These are phyloP conservation scores for Aradophagus sp. DNA, from an alignment of 1,140 invertebrate species.

Conservation along the genomic window DNA sequence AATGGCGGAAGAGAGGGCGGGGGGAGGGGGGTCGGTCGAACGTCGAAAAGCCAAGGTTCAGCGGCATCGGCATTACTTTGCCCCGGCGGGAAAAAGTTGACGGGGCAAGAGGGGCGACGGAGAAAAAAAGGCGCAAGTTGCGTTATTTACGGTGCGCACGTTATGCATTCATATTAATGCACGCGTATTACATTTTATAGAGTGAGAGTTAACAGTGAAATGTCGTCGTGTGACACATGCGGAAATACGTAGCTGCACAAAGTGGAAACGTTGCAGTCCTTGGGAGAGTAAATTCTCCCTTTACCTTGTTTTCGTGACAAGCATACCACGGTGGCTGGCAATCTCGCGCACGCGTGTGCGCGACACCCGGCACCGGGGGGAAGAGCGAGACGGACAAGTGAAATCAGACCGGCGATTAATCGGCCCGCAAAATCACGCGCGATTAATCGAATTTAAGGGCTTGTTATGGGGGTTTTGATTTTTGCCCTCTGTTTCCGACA, in stretches of 20 bases:
- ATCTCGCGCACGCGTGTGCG: conserved; percentile 38
- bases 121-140: background rate
- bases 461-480: too few relatives aligned
- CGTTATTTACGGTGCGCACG: conserved; percentile 28
- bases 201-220: conserved; percentile 59
- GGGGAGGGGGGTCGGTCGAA: too few relatives aligned
- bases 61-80: background rate
- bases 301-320: conserved; percentile 58
- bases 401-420: too few relatives aligned
- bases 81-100: too few relatives aligned
- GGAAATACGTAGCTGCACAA: conserved; percentile 55
- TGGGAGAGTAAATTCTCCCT: conserved; percentile 57
- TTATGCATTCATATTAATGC: conserved; percentile 57
- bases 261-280: conserved; percentile 55
- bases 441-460: too few relatives aligned
- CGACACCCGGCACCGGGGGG: too few relatives aligned
- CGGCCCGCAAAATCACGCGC: too few relatives aligned
- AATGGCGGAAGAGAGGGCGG: too few relatives aligned
- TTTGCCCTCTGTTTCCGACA: too few relatives aligned
- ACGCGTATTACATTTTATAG: conserved; percentile 54
- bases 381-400: too few relatives aligned
- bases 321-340: conserved; percentile 45
- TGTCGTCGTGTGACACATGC: conserved; percentile 56
- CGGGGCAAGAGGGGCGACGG: too few relatives aligned
- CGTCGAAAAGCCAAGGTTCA: background rate